Percentiles rank a stretch among this genome's conserved stretches.
Evolutionary conservation across 2,113 vertebrate genomes (phyloP).

Genomic region (Apteryx owenii): DNA sequence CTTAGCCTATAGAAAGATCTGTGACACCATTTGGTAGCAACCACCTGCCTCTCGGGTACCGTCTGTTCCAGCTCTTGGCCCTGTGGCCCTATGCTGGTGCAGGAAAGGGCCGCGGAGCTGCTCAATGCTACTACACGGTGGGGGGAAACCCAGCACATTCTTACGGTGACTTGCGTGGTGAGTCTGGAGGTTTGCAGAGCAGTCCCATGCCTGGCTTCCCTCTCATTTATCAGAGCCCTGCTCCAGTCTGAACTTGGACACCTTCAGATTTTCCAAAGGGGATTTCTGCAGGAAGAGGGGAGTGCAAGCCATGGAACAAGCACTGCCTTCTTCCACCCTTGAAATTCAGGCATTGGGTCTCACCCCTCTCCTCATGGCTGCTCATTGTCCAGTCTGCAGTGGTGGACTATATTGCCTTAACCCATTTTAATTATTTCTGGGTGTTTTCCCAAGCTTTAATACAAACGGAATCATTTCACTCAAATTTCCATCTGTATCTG

Average conservation of each 20-base stretch:
- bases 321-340: neutral
- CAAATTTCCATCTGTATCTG: neutral
- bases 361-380: neutral
- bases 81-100: neutral
- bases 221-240: neutral
- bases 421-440: neutral
- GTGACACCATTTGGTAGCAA: neutral
- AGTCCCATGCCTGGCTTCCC: accelerated
- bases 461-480: neutral
- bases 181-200: neutral
- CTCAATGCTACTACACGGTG: neutral
- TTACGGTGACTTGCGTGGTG: neutral
- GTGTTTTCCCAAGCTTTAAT: neutral
- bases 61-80: neutral
- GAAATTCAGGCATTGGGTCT: neutral
- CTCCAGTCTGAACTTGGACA: neutral
- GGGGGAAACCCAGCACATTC: accelerated
- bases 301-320: accelerated
- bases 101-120: neutral
- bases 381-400: neutral
- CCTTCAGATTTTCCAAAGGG: slow-evolving; percentile 29
- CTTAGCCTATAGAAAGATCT: accelerated
- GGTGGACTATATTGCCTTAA: neutral
- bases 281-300: neutral
- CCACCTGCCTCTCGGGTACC: neutral